A percentile compares a stretch with the other conserved stretches of the same genome.
Evolutionary conservation across 1,140 invertebrate genomes (phyloP).

Genomic region (Tachypleus tridentatus): DNA sequence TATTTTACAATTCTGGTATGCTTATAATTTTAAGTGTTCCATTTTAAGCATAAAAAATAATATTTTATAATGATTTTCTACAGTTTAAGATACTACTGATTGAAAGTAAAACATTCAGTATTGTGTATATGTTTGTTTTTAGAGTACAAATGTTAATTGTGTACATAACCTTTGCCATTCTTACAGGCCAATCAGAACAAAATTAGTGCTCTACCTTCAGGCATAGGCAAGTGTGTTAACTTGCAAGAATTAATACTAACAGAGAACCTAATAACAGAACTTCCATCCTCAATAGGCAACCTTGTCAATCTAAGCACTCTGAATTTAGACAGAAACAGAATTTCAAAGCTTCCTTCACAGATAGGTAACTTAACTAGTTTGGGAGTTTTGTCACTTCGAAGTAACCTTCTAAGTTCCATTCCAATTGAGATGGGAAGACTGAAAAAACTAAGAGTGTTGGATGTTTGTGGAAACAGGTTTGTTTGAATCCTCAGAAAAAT

Average conservation of each 20-base stretch:
- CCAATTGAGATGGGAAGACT: constrained; percentile 89
- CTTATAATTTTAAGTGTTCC: too few relatives aligned
- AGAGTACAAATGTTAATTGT: too few relatives aligned
- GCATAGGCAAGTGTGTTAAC: constrained; percentile 83
- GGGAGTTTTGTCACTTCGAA: constrained; percentile 85
- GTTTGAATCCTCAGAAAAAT: too few relatives aligned
- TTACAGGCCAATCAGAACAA: constrained; percentile 76
- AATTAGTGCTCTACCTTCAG: constrained; percentile 69
- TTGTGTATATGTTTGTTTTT: too few relatives aligned
- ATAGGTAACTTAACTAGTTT: constrained; percentile 75
- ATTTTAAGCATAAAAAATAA: too few relatives aligned
- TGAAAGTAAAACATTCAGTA: too few relatives aligned
- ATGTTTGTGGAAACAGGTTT: constrained; percentile 91
- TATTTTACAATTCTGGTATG: too few relatives aligned
- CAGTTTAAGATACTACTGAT: too few relatives aligned
- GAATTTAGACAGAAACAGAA: constrained; percentile 91
- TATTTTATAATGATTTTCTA: too few relatives aligned
- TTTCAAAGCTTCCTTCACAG: constrained; percentile 74
- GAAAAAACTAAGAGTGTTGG: constrained; percentile 80
- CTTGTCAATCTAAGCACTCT: constrained; percentile 83
- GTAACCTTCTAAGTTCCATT: constrained; percentile 82
- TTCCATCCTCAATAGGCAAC: constrained; percentile 82
- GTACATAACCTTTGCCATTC: too few relatives aligned
- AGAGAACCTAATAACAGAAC: constrained; percentile 85
- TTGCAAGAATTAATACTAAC: constrained; percentile 94